Evolutionary conservation across 2,113 vertebrate species (phyloP), one percentile per base, ranked within the genome.

Genomic region (Perognathus longimembris): DNA sequence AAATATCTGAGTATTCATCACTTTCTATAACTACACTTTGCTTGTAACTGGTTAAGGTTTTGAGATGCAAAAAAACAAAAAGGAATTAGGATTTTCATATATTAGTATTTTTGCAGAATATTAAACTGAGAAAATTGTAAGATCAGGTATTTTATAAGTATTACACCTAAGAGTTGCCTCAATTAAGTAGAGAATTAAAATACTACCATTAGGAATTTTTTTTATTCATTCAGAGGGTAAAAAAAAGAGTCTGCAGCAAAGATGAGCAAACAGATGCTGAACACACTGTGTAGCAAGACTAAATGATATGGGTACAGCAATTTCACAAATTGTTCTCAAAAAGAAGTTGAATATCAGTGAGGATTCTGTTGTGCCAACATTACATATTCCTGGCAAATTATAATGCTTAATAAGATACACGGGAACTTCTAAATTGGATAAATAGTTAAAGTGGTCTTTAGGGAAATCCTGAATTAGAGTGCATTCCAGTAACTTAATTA

Each of bases 161-260:
- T 73, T 85, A 61, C 1, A 79, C 4, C 32, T 95, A 75, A 82
- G 67, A 38, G 79, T 90, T 83, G 22, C 38, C 67, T 96, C 78
- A 96, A 94, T 92, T 93, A 95, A 92, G 86, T n/a, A n/a, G 80
- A 73, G 90, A 91, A 94, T 94, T 70, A 89, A 87, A 88, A 92
- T 82, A 87, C 30, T 73, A 79, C 42, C 75, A 74, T 22, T 32
- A 93, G 92, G 57, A 81, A 74, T 90, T 50, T 24, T 80, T 93
- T 84, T 91, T 83, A 90, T 92, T 89, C 92, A 40, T 63, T 93
- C 42, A 54, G 36, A 90, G 93, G 91, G 90, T n/a, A n/a, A n/a
- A 95, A 95, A 36, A 54, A 54, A 93, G 92, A 38, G 32, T 67
- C 38, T 85, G 40, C n/a, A 83, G 30, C 15, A 81, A 92, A 94